Evolutionary conservation across 2,113 vertebrate species (phyloP).

Genomic region (Vanacampus margaritifer): DNA sequence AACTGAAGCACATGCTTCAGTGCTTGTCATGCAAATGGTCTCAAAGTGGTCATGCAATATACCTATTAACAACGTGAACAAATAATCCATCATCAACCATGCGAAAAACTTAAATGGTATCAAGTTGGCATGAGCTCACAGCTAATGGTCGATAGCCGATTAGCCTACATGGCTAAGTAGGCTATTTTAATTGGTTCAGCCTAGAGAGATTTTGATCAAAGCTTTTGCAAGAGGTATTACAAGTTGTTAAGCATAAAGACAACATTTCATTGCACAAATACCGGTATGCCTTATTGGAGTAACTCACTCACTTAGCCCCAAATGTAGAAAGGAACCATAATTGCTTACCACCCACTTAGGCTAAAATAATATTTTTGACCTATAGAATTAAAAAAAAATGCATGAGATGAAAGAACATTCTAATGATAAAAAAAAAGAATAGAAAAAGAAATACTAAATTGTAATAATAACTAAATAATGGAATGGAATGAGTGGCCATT

Average conservation of each 20-base stretch:
- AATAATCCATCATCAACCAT: slow-evolving; percentile 21
- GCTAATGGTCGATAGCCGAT: slow-evolving; percentile 32
- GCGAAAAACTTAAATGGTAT: slow-evolving; percentile 29
- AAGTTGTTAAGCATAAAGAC: not conserved
- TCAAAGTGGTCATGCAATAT: not conserved
- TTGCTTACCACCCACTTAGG: too few relatives aligned
- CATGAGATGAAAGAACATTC: too few relatives aligned
- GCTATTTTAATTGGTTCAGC: slow-evolving; percentile 12
- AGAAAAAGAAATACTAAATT: too few relatives aligned
- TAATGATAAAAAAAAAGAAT: too few relatives aligned
- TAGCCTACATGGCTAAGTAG: slow-evolving; percentile 15
- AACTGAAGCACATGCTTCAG: slow-evolving; percentile 12
- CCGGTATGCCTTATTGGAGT: too few relatives aligned
- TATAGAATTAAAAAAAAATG: too few relatives aligned
- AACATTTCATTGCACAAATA: not conserved
- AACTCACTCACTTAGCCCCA: too few relatives aligned
- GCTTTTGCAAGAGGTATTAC: slow-evolving; percentile 1
- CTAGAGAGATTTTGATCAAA: slow-evolving; percentile 7
- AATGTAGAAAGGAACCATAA: too few relatives aligned
- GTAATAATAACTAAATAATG: too few relatives aligned
- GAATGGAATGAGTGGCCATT: too few relatives aligned
- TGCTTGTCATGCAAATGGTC: slow-evolving; percentile 20
- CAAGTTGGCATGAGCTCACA: slow-evolving; percentile 13
- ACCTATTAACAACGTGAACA: not conserved
- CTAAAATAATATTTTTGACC: too few relatives aligned